These are phyloP conservation scores for Agrochola macilenta DNA, from an alignment of 2,888 invertebrate species.

Conservation along the genomic window DNA sequence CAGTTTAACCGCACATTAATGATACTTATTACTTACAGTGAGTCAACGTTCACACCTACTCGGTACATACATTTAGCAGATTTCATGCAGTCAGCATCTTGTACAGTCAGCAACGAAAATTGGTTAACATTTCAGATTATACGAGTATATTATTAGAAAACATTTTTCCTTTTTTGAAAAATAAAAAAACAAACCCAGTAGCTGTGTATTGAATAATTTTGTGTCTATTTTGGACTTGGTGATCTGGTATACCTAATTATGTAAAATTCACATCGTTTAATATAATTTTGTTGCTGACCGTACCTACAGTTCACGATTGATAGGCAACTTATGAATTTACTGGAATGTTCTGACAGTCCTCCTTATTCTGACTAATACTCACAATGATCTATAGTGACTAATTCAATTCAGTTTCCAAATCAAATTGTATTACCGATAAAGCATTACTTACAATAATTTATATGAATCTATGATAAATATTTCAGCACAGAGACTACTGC, in stretches of 20 bases:
- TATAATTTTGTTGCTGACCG: neutral
- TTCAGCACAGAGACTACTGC: neutral
- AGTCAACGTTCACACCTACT: constrained; percentile 5
- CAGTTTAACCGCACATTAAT: neutral
- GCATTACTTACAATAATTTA: neutral
- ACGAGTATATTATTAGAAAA: neutral
- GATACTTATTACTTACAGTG: constrained; percentile 11
- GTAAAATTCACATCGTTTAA: neutral
- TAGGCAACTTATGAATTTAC: neutral
- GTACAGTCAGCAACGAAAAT: neutral
- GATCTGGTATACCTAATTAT: neutral
- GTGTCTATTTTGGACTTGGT: neutral
- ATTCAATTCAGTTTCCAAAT: neutral
- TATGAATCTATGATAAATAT: neutral
- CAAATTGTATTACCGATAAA: neutral
- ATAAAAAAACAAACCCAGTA: neutral
- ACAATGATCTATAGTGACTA: neutral
- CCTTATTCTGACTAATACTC: neutral
- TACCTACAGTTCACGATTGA: neutral
- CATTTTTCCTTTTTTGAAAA: neutral
- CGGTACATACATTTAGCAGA: neutral
- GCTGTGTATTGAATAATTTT: neutral
- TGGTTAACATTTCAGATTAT: neutral
- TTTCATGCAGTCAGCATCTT: neutral
- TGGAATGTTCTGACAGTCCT: neutral